Conservation (phyloP, 1,140 invertebrate genomes). For the Lanistes nyassanus region DNA sequence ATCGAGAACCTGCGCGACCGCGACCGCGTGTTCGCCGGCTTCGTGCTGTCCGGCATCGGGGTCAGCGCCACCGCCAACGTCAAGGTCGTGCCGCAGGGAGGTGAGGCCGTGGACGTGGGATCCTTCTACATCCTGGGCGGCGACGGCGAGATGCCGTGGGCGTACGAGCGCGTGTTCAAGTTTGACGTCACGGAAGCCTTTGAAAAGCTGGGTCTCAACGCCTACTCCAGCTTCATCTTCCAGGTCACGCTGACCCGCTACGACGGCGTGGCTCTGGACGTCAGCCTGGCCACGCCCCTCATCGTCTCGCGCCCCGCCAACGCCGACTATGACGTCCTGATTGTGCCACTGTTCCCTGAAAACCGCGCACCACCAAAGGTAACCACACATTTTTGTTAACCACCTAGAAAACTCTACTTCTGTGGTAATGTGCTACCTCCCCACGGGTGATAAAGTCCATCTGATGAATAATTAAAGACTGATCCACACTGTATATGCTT, state of each 20-base stretch:
- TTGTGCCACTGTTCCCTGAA: neutral
- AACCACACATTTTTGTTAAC: neutral
- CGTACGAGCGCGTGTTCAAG: conserved; percentile 37
- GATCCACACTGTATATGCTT: no score
- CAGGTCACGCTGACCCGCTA: conserved; percentile 14
- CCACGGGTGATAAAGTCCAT: no score
- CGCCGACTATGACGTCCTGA: conserved; percentile 16
- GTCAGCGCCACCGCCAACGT: conserved; percentile 25
- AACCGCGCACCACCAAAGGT: conserved; percentile 23
- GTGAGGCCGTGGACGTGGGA: conserved; percentile 17
- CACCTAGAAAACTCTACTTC: no score
- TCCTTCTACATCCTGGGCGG: conserved; percentile 36
- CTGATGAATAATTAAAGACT: no score
- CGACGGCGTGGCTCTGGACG: conserved; percentile 10
- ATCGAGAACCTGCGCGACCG: conserved; percentile 14
- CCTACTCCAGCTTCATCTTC: conserved; percentile 13
- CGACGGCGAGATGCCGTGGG: conserved; percentile 38
- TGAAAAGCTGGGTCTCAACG: conserved; percentile 1
- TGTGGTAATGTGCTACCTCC: no score
- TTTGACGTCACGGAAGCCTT: conserved; percentile 30
- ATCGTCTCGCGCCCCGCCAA: conserved; percentile 16
- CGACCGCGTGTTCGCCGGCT: conserved; percentile 33
- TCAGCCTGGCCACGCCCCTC: conserved; percentile 11
- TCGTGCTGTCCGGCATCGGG: conserved; percentile 23
- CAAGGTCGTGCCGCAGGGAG: conserved; percentile 1